A percentile compares a stretch with the other conserved stretches of the same genome.
These are phyloP conservation scores for Drosophila ambigua DNA, from an alignment of 1,140 invertebrate species.

Conservation along the genomic window DNA sequence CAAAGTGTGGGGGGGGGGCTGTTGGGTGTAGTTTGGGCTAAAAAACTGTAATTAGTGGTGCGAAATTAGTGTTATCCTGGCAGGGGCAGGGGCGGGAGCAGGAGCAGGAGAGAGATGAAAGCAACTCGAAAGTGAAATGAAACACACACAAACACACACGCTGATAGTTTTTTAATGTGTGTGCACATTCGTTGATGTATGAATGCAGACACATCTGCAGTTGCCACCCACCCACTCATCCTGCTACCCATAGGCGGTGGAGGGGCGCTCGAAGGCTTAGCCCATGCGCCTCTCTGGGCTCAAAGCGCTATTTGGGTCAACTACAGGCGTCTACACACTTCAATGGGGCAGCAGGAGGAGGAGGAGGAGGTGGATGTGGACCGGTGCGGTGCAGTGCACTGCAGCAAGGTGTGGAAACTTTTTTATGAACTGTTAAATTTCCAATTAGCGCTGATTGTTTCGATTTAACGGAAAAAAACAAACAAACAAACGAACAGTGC, in stretches of 20 bases:
- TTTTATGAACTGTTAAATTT: constrained; percentile 78
- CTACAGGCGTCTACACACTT: not conserved
- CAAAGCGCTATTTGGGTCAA: constrained; percentile 20
- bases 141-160: constrained; percentile 60
- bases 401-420: constrained; percentile 6
- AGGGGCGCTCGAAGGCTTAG: not conserved
- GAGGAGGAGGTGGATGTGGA: not conserved
- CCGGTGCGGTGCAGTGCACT: not conserved
- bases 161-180: constrained; percentile 67
- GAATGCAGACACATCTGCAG: constrained; percentile 25
- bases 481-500: constrained; percentile 15
- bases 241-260: not conserved
- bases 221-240: not conserved
- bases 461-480: constrained; percentile 52
- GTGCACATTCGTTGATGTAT: constrained; percentile 13
- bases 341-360: too few species aligned
- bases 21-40: not conserved
- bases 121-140: constrained; percentile 61
- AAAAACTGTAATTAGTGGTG: constrained; percentile 75
- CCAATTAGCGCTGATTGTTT: constrained; percentile 77
- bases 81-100: constrained; percentile 28
- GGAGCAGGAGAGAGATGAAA: not conserved
- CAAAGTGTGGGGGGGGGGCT: constrained; percentile 14
- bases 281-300: not conserved
- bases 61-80: constrained; percentile 68